Percentiles rank a stretch among this genome's conserved stretches.
These are phyloP conservation scores for Cepphus grylle DNA, from an alignment of 2,113 vertebrate genomes.

Conservation along the genomic window DNA sequence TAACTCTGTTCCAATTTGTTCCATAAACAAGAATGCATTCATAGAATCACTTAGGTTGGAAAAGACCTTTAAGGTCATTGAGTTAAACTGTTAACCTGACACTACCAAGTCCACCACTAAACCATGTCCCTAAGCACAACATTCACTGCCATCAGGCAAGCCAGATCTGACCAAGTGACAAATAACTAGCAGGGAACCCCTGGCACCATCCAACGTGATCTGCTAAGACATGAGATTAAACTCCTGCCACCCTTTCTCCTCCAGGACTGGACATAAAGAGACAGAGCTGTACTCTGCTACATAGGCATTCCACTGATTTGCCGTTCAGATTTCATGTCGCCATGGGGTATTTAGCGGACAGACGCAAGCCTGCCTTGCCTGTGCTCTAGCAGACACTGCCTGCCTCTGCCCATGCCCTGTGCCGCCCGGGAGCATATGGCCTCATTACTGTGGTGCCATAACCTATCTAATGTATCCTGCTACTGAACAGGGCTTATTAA, in stretches of 20 bases:
- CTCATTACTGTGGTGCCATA: neutral
- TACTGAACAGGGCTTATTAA: neutral
- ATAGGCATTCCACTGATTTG: fast-evolving
- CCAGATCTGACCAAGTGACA: neutral
- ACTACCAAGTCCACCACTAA: no score
- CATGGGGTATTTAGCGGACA: neutral
- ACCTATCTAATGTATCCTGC: neutral
- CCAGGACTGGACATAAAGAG: neutral
- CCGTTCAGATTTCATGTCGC: neutral
- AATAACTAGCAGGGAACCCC: neutral
- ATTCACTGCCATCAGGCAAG: neutral
- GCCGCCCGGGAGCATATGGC: neutral
- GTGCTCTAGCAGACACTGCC: neutral
- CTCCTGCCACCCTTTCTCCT: neutral
- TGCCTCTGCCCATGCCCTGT: neutral
- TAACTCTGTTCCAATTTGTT: neutral
- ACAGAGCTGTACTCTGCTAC: neutral
- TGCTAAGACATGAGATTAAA: neutral
- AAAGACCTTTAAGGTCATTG: neutral
- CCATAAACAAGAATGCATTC: neutral
- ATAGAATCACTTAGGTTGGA: neutral
- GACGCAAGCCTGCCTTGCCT: neutral
- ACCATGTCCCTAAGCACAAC: neutral
- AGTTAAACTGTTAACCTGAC: neutral
- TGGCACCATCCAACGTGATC: neutral